Evolutionary conservation across 2,888 invertebrate genomes (phyloP).

Genomic region (Gastrophysa polygoni): DNA sequence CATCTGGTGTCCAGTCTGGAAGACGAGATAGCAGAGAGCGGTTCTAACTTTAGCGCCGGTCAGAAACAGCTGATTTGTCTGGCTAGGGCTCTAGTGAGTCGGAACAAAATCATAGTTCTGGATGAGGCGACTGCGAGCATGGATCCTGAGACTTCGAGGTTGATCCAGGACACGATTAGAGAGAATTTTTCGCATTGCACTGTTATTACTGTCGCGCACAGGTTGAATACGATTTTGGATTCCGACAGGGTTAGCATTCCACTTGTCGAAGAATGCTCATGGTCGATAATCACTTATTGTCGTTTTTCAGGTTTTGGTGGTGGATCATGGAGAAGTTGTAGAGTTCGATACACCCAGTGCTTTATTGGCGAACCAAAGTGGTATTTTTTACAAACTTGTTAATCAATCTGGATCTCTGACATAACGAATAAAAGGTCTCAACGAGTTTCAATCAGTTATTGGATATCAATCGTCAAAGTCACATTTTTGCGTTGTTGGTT

Average conservation of each 20-base stretch:
- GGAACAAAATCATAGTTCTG: slow-evolving; percentile 50
- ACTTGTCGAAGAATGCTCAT: too few species aligned
- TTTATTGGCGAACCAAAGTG: slow-evolving; percentile 61
- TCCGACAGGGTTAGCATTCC: slow-evolving; percentile 72
- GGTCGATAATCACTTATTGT: not conserved
- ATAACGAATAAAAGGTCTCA: not conserved
- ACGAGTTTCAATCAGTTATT: too few species aligned
- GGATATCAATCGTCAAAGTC: too few species aligned
- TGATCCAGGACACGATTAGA: slow-evolving; percentile 78
- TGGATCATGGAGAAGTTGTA: slow-evolving; percentile 74
- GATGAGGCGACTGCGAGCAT: slow-evolving; percentile 85
- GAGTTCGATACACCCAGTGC: slow-evolving; percentile 75
- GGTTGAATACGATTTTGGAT: slow-evolving; percentile 84
- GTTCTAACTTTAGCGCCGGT: slow-evolving; percentile 46
- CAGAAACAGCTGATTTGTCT: slow-evolving; percentile 74
- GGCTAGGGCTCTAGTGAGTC: slow-evolving; percentile 65
- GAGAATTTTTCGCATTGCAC: slow-evolving; percentile 76
- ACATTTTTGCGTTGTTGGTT: too few species aligned
- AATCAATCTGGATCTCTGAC: slow-evolving; percentile 63
- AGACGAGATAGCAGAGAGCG: slow-evolving; percentile 75
- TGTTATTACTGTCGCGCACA: slow-evolving; percentile 82
- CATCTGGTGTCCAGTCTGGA: slow-evolving; percentile 65
- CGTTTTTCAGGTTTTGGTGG: slow-evolving; percentile 65
- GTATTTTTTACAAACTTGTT: slow-evolving; percentile 65
- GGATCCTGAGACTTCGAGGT: slow-evolving; percentile 75